Evolutionary conservation across 1,140 invertebrate species (phyloP), one percentile per base, ranked within the genome.

Genomic region (Ceratitis capitata): DNA sequence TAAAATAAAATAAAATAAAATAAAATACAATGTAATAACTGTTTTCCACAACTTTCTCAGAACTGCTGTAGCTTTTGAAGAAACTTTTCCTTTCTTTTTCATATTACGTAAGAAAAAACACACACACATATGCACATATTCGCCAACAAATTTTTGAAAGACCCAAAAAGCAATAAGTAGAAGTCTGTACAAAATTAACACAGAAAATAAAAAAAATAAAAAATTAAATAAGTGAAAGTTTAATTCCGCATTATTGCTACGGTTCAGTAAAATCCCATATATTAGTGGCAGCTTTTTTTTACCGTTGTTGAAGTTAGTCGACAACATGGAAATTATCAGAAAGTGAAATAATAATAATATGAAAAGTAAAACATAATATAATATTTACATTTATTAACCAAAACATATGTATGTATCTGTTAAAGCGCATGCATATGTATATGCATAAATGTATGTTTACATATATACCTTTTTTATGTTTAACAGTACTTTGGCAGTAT

Each of bases 211-310:
- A 26, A 47, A 56, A 84, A 49, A 84, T 23, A 64, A 84, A 49
- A 84, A 32, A 51, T 47, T 14, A 84, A 84, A 90, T 88, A 89
- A 91, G 90, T 91, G 90, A 91, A 91, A 91, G 90, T 89, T 91
- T 88, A 89, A 89, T 88, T 87, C 88, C 86, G 85, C 86, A 89
- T 89, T 88, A 51, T 86, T 86, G 87, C 86, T 86, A 86, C 85
- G 87, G 86, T 86, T 84, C 86, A 88, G 85, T 86, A 78, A 84
- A 86, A 85, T 78, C 84, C 42, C 83, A 86, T 64, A 82, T 45
- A 82, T 58, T 35, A 74, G 39, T 53, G 19, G 39, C 23, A 10
- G 69, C 45, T 78, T n/a, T 35, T 45, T n/a, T n/a, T n/a, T n/a
- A n/a, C n/a, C 26, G 51, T 45, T 78, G 69, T 78, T 42, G 39